Evolutionary conservation across 1,140 invertebrate genomes (phyloP).

Genomic region (Anastrepha obliqua): DNA sequence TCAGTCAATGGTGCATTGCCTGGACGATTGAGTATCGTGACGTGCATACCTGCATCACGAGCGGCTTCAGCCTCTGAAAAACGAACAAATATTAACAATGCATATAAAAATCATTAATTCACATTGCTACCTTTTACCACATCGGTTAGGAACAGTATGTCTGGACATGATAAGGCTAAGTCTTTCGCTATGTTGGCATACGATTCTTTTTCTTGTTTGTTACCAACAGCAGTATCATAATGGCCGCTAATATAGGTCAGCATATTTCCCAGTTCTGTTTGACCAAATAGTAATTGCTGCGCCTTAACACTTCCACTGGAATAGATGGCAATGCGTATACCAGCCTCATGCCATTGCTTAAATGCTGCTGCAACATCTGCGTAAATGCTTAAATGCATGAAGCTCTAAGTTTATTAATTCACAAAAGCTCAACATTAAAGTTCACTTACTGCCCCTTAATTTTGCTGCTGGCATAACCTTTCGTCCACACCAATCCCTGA

Average conservation of each 20-base stretch:
- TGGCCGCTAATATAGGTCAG: slow-evolving; percentile 84
- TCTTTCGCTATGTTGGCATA: slow-evolving; percentile 85
- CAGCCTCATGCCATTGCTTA: slow-evolving; percentile 80
- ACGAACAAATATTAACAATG: background rate
- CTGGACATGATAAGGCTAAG: slow-evolving; percentile 78
- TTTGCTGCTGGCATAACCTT: slow-evolving; percentile 85
- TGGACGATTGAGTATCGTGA: slow-evolving; percentile 83
- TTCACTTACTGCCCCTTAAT: slow-evolving; percentile 91
- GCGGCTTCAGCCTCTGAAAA: slow-evolving; percentile 87
- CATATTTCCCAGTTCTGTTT: slow-evolving; percentile 87
- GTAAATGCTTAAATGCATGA: slow-evolving; percentile 82
- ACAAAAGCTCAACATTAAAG: background rate
- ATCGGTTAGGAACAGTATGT: slow-evolving; percentile 91
- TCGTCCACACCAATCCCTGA: slow-evolving; percentile 91
- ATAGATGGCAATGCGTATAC: slow-evolving; percentile 88
- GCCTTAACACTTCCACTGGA: slow-evolving; percentile 94
- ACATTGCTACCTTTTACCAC: slow-evolving; percentile 79
- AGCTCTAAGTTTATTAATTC: background rate
- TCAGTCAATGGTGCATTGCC: slow-evolving; percentile 80
- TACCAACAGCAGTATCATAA: slow-evolving; percentile 90
- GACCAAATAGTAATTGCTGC: slow-evolving; percentile 90
- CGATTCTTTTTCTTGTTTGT: slow-evolving; percentile 83
- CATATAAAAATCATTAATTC: background rate
- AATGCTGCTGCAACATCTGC: slow-evolving; percentile 87
- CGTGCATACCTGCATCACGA: slow-evolving; percentile 81